Evolutionary conservation across 2,113 vertebrate genomes (phyloP).

Genomic region (Dipodomys merriami): DNA sequence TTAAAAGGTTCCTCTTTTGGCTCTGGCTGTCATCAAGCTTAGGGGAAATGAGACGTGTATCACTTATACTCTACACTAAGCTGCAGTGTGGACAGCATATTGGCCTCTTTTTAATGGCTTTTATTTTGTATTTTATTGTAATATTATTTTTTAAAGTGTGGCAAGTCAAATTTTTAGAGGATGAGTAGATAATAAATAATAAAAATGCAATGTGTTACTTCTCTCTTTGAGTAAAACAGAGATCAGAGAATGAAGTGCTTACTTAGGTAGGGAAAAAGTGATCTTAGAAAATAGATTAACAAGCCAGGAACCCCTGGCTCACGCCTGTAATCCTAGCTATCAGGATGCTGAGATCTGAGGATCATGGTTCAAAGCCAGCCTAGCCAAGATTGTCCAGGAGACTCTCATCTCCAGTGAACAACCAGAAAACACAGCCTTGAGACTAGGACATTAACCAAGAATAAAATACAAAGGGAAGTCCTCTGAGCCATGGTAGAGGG

Average conservation of each 20-base stretch:
- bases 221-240: background rate
- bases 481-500: background rate
- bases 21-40: background rate
- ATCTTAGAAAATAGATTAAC: background rate
- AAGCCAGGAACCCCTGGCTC: no score
- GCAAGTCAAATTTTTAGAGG: conserved; percentile 50
- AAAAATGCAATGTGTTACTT: background rate
- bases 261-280: background rate
- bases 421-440: background rate
- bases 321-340: no score
- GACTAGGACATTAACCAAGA: background rate
- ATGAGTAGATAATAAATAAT: conserved; percentile 34
- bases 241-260: background rate
- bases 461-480: conserved; percentile 34
- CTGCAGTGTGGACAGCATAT: background rate
- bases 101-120: conserved; percentile 35
- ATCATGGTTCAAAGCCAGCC: no score
- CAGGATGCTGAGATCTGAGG: no score
- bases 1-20: background rate
- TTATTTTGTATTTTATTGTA: conserved; percentile 43
- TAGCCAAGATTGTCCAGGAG: no score
- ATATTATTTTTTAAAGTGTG: background rate
- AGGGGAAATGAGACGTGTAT: background rate
- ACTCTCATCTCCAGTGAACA: no score
- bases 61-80: background rate